Base-by-base conservation (phyloP, 2,797 vertebrate genomes). In the Silurus aristotelis region DNA sequence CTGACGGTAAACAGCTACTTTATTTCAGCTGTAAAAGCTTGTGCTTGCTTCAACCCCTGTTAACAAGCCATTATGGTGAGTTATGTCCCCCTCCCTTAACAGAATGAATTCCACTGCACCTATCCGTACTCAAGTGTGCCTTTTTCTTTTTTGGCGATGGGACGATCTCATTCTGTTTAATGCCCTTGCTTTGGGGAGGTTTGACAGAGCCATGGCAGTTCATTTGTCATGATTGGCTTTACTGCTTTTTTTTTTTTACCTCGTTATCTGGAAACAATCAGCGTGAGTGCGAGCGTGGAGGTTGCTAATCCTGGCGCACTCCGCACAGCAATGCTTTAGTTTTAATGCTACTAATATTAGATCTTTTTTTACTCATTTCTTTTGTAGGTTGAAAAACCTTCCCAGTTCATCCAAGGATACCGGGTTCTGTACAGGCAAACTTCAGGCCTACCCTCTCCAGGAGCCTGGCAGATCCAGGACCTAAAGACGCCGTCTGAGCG, bases 321-420 rank as follows among this genome's bases (percentile, higher is more conserved):
- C 7, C 61, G 12, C 43, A 52, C 46, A 80, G n/a, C 46, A 52
- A 5, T 12, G 46, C 46, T 55, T 17, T 64, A 9, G 43, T 64
- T 25, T 25, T 48, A 64, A 48, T 2, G 22, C 3, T 63, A 25
- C 77, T 48, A 55, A 46, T 85, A 25, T 6, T 71, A 87, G 31
- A 83, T 68, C 20, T 86, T 56, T 27, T 86, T n/a, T n/a, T n/a
- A n/a, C 48, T 58, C 61, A 48, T 55, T 20, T 58, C 25, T 77
- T 22, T 60, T 52, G 20, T 89, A 99, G 98, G 98, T 99, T 87
- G 98, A 99, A 85, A 97, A 97, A 19, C 98, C 98, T 82, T 99
- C 97, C 7, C 98, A 99, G 92, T 99, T 99, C 90, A 99, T 99
- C 93, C 98, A 99, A 93, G 98, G 98, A 82, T 99, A 99, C 93